Evolutionary conservation across 2,797 vertebrate genomes (phyloP).

Genomic region (Odontamblyopus rebecca): DNA sequence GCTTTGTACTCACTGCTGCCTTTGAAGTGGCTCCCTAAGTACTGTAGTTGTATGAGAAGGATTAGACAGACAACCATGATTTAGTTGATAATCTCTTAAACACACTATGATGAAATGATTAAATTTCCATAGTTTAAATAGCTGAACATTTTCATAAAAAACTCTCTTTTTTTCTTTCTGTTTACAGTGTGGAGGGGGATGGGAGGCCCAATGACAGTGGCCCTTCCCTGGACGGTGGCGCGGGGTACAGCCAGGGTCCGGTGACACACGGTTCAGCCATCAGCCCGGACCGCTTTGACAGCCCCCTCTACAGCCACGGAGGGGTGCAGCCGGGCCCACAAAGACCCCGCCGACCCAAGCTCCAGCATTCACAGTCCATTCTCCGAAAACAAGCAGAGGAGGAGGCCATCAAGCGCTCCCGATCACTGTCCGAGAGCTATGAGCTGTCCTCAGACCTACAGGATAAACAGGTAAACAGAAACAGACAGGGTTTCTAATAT

Average conservation of each 20-base stretch:
- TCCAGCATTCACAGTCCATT: slow-evolving; percentile 94
- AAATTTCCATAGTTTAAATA: not conserved
- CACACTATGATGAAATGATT: not conserved
- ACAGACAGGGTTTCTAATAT: too few relatives aligned
- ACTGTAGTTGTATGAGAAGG: slow-evolving; percentile 2
- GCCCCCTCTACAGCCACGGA: slow-evolving; percentile 81
- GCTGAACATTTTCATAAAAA: not conserved
- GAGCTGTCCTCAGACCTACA: slow-evolving; percentile 98
- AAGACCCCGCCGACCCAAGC: slow-evolving; percentile 85
- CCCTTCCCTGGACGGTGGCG: slow-evolving; percentile 85
- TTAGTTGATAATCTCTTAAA: slow-evolving; percentile 16
- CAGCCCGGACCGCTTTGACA: slow-evolving; percentile 90
- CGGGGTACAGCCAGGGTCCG: slow-evolving; percentile 84
- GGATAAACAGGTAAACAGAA: slow-evolving; percentile 88
- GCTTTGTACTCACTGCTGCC: slow-evolving; percentile 8
- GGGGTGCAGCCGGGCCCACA: slow-evolving; percentile 83
- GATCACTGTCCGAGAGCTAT: slow-evolving; percentile 97
- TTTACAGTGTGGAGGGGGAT: slow-evolving; percentile 91
- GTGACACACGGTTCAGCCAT: slow-evolving; percentile 87
- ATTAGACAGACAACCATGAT: slow-evolving; percentile 10
- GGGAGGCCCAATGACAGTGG: slow-evolving; percentile 86
- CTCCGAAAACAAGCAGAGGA: slow-evolving; percentile 97
- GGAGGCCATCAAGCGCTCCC: slow-evolving; percentile 95
- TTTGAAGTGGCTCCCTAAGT: slow-evolving; percentile 14
- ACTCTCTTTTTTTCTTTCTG: slow-evolving; percentile 6